Evolutionary conservation across 2,797 vertebrate genomes (phyloP).

Genomic region (Mastacembelus armatus): DNA sequence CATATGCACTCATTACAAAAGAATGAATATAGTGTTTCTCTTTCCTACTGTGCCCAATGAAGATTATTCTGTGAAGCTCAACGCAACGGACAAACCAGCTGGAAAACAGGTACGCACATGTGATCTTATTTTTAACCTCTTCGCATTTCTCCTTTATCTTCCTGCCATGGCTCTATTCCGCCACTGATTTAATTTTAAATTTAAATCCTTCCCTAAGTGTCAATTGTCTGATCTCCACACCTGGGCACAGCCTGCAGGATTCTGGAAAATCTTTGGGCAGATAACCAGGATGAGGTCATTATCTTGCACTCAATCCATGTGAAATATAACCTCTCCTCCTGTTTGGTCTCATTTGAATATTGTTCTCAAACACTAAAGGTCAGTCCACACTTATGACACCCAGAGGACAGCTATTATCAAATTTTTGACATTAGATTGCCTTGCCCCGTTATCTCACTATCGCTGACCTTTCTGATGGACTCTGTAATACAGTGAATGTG

Average conservation of each 20-base stretch:
- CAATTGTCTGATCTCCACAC: conserved; percentile 54
- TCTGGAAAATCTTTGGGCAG: conserved; percentile 49
- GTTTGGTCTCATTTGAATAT: conserved; percentile 53
- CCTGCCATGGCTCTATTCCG: conserved; percentile 23
- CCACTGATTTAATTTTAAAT: conserved; percentile 41
- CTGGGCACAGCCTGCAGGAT: conserved; percentile 39
- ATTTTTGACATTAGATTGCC: conserved; percentile 37
- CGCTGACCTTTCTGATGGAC: conserved; percentile 21
- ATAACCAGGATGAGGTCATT: conserved; percentile 52
- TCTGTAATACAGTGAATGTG: conserved; percentile 5
- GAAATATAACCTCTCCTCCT: conserved; percentile 51
- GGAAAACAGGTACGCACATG: conserved; percentile 3
- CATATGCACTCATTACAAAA: background rate
- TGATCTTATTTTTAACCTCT: background rate
- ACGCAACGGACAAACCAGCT: conserved; percentile 15
- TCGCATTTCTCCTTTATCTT: conserved; percentile 23
- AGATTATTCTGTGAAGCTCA: conserved; percentile 8
- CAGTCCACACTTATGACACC: conserved; percentile 45
- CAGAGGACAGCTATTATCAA: conserved; percentile 32
- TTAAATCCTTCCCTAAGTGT: conserved; percentile 57
- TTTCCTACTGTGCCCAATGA: background rate
- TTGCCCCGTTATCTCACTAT: background rate
- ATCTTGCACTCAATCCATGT: conserved; percentile 40
- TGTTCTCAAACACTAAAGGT: conserved; percentile 56
- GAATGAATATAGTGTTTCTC: background rate